Base-by-base conservation (phyloP, 1,140 invertebrate genomes). In the Chelonus insularis region DNA sequence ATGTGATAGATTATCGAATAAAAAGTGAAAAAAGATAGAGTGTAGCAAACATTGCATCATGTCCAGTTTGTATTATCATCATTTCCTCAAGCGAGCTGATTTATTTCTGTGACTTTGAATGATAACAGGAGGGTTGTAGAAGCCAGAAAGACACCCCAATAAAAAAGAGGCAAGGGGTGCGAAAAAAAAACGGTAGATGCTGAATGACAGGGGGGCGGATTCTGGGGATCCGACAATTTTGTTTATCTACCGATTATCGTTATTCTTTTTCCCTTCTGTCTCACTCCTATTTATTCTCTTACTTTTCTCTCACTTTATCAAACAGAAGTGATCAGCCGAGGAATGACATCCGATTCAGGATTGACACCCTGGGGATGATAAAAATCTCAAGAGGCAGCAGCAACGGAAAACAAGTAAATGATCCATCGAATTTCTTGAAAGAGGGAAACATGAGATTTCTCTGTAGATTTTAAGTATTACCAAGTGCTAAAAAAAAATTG, bases 91-190 rank as follows among this genome's bases (percentile, higher is more conserved):
- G 14, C 50, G 32, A 14, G 12, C 29, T 34, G 50, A 52, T 52
- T 18, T 48, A 34, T 52, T 34, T 52, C 29, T 21, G 50, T 32
- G 29, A 52, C 25, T 52, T 52, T 52, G 50, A 52, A 52, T 52
- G 50, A 32, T 52, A 52, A 29, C 32, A 52, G 25, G 25, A 32
- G 50, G 23, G 14, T 36, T 12, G 16, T 14, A 18, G 16, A 9
- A 43, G 14, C 18, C 16, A 18, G 8, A 16, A 16, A 16, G 41
- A 43, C 8, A 16, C 41, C 41, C 41, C 18, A 16, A 29, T n/a
- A 11, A 48, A 12, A 6, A 25, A 14, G 9, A 25, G 8, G 12
- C 5, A 52, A 52, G 50, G 29, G 50, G 14, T 25, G 1, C n/a
- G n/a, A 32, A 8, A 34, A 12, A 36, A 18, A 14, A 45, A 7